phyloP scores from a whole-genome alignment of 2,888 invertebrate species.

The Coelinius sp. region DNA sequence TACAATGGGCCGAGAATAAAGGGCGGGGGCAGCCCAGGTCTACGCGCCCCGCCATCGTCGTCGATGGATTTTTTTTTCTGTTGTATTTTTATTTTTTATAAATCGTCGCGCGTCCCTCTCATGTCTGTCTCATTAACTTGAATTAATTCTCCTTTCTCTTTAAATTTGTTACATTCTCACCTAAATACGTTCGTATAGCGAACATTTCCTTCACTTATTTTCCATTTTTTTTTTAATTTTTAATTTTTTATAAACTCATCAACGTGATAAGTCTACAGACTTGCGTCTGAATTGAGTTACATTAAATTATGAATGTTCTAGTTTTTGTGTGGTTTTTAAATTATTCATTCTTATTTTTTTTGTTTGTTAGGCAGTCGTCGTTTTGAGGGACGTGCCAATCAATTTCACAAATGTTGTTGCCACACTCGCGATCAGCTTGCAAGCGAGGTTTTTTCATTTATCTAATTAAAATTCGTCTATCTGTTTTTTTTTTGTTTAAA shows the following conservation, averaged over 20 bases:
- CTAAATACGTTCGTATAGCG: constrained; percentile 1
- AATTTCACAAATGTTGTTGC: constrained; percentile 53
- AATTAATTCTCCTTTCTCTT: constrained; percentile 23
- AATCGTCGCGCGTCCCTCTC: constrained; percentile 67
- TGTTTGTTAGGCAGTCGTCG: constrained; percentile 17
- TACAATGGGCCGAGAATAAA: constrained; percentile 70
- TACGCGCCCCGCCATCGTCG: constrained; percentile 71
- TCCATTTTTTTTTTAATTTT: too few species aligned
- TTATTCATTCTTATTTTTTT: constrained; percentile 15
- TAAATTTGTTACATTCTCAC: constrained; percentile 1
- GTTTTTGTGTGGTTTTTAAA: constrained; percentile 7
- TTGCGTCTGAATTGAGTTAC: constrained; percentile 1
- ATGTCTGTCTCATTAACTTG: constrained; percentile 43
- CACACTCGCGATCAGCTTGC: constrained; percentile 42
- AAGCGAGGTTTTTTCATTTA: constrained; percentile 40
- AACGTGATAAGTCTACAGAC: not conserved
- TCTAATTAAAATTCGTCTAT: constrained; percentile 27
- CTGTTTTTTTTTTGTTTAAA: constrained; percentile 30
- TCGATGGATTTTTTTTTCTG: constrained; percentile 57
- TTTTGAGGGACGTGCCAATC: constrained; percentile 40
- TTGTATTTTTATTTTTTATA: constrained; percentile 30
- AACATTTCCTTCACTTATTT: not conserved
- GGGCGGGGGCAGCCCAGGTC: constrained; percentile 71
- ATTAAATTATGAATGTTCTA: constrained; percentile 36
- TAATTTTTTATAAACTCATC: not conserved